A percentile compares a stretch with the other conserved stretches of the same genome.
Conservation (phyloP, 2,797 vertebrate genomes). For the Etheostoma nigrum region DNA sequence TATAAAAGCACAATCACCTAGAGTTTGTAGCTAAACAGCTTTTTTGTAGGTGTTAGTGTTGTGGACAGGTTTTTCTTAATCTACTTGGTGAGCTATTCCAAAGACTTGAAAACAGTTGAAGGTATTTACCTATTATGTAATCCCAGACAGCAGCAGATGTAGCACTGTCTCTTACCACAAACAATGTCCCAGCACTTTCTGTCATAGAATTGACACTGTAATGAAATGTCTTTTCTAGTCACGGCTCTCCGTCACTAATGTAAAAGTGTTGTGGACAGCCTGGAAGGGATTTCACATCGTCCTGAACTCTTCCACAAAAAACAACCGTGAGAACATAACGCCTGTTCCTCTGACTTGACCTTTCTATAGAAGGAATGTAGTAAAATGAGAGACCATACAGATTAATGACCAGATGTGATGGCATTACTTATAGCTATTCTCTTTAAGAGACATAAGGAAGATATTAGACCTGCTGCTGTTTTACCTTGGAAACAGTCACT, state of each 20-base stretch:
- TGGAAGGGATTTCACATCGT: slow-evolving; percentile 63
- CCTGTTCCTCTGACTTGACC: slow-evolving; percentile 50
- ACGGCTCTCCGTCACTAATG: slow-evolving; percentile 50
- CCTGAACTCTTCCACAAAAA: slow-evolving; percentile 62
- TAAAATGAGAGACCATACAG: slow-evolving; percentile 26
- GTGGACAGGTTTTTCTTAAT: slow-evolving; percentile 29
- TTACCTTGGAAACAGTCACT: slow-evolving; percentile 22
- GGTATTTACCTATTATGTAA: slow-evolving; percentile 57
- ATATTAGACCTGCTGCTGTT: slow-evolving; percentile 49
- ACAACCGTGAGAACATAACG: slow-evolving; percentile 48
- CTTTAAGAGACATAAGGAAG: slow-evolving; percentile 46
- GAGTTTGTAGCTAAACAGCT: background rate
- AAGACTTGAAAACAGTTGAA: slow-evolving; percentile 31
- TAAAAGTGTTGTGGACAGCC: slow-evolving; percentile 41
- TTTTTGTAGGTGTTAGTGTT: background rate
- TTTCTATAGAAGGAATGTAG: slow-evolving; percentile 32
- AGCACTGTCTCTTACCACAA: background rate
- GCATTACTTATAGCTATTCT: slow-evolving; percentile 34
- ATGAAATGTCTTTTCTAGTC: slow-evolving; percentile 52
- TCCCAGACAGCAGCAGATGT: slow-evolving; percentile 21
- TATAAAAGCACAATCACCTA: background rate
- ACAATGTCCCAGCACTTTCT: slow-evolving; percentile 17
- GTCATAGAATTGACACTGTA: slow-evolving; percentile 22
- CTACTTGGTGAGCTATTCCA: slow-evolving; percentile 43
- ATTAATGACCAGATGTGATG: slow-evolving; percentile 51